These are phyloP conservation scores for Aphaenogaster floridana DNA, from an alignment of 1,140 invertebrate genomes.

Conservation along the genomic window DNA sequence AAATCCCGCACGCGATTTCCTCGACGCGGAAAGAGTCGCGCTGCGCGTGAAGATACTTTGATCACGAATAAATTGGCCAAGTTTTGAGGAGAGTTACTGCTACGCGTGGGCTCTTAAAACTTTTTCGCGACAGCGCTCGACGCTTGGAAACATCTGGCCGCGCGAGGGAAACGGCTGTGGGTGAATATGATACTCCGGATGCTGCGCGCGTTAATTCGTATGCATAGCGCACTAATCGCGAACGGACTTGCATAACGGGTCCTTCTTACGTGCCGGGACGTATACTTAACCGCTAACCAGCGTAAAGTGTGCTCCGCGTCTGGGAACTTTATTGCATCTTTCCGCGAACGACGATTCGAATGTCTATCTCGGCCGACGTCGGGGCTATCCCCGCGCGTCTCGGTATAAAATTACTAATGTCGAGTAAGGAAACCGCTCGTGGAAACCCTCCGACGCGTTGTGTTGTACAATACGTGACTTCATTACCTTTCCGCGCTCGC, in stretches of 20 bases:
- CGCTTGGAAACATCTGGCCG: not conserved
- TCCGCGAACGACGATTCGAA: conserved; percentile 61
- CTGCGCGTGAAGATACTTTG: not conserved
- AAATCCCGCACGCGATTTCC: not conserved
- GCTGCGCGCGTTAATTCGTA: conserved; percentile 57
- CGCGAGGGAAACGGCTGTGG: not conserved
- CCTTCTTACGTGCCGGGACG: conserved; percentile 52
- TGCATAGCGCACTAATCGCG: conserved; percentile 59
- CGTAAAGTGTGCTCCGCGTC: conserved; percentile 52
- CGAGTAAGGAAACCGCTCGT: conserved; percentile 67
- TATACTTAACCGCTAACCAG: conserved; percentile 64
- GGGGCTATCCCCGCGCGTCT: conserved; percentile 37
- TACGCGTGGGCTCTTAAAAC: not conserved
- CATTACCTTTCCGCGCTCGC: conserved; percentile 63
- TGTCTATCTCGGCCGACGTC: conserved; percentile 54
- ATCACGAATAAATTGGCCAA: not conserved
- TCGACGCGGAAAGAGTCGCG: not conserved
- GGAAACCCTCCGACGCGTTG: conserved; percentile 52
- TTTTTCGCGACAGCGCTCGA: not conserved
- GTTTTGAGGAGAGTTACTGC: not conserved
- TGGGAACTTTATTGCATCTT: conserved; percentile 66
- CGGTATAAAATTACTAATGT: conserved; percentile 65
- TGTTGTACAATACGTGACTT: conserved; percentile 68
- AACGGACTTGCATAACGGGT: conserved; percentile 53
- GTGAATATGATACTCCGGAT: conserved; percentile 31